These are phyloP conservation scores for Aurelia aurita DNA, from an alignment of 30 jellyfish, hydroid and myxozoan species.

Conservation along the genomic window DNA sequence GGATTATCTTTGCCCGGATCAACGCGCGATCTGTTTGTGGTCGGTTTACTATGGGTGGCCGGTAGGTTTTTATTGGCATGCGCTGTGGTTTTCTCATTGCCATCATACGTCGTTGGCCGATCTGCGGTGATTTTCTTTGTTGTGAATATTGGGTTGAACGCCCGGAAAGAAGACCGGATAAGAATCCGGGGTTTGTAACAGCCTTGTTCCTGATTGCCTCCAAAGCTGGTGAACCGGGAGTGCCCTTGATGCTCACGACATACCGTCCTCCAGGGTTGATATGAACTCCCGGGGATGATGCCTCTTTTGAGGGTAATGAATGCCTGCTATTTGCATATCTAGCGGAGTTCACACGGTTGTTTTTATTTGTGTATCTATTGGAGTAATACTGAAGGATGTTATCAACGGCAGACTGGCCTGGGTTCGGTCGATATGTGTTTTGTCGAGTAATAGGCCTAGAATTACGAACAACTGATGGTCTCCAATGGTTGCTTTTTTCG, in stretches of 20 bases:
- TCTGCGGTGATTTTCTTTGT: conserved; percentile 9
- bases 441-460: not conserved
- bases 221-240: conserved; percentile 60
- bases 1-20: conserved; percentile 77
- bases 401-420: not conserved
- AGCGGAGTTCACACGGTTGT: not conserved
- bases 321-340: no score
- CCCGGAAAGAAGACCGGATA: conserved; percentile 41
- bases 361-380: not conserved
- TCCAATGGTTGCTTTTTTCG: not conserved
- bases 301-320: not conserved
- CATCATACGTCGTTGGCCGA: conserved; percentile 7
- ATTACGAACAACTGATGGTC: not conserved
- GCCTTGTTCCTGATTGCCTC: conserved; percentile 68
- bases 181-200: conserved; percentile 56
- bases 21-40: conserved; percentile 96
- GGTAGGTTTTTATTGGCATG: not conserved
- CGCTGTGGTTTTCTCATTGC: not conserved
- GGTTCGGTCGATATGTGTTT: not conserved
- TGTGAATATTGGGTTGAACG: conserved; percentile 24
- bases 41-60: conserved; percentile 49
- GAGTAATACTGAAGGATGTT: not conserved
- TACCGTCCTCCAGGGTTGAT: conserved; percentile 53
- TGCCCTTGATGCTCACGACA: conserved; percentile 64
- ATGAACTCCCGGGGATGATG: not conserved